A percentile compares a stretch with the other conserved stretches of the same genome.
phyloP scores from a whole-genome alignment of 2,888 invertebrate genomes.

The Plebejus anna region DNA sequence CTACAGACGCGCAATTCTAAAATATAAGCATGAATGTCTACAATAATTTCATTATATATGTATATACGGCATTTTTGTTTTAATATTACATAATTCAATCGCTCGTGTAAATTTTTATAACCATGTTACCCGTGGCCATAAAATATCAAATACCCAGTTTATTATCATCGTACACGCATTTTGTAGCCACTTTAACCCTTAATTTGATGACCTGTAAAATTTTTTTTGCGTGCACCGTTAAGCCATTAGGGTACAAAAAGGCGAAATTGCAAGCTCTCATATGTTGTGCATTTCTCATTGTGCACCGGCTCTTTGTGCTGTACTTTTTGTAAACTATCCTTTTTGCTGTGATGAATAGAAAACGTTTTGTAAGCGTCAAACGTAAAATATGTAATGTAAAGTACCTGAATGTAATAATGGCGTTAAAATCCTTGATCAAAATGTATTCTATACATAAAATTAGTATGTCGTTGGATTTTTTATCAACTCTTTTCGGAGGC shows the following conservation, averaged over 20 bases:
- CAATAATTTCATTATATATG: too few species aligned
- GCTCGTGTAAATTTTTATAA: background rate
- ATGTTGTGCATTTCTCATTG: conserved; percentile 29
- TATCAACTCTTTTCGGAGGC: too few species aligned
- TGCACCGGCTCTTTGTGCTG: conserved; percentile 20
- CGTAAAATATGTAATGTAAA: background rate
- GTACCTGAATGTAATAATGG: background rate
- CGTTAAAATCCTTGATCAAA: background rate
- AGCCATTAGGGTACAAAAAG: conserved; percentile 23
- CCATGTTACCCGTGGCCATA: background rate
- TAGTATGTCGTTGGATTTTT: too few species aligned
- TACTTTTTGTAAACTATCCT: conserved; percentile 30
- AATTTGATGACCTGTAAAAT: conserved; percentile 24
- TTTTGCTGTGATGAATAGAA: conserved; percentile 23
- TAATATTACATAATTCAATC: background rate
- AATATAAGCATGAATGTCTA: too few species aligned
- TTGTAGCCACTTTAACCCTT: conserved; percentile 1
- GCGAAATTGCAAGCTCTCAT: conserved; percentile 29
- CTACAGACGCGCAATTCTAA: too few species aligned
- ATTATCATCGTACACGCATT: background rate
- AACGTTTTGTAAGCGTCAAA: conserved; percentile 15
- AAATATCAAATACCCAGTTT: background rate
- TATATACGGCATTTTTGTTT: too few species aligned
- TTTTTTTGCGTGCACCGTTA: conserved; percentile 8
- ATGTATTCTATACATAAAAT: too few species aligned